Evolutionary conservation across 2,113 vertebrate genomes (phyloP), one percentile per base, ranked within the genome.

Genomic region (Actinemys pallida): DNA sequence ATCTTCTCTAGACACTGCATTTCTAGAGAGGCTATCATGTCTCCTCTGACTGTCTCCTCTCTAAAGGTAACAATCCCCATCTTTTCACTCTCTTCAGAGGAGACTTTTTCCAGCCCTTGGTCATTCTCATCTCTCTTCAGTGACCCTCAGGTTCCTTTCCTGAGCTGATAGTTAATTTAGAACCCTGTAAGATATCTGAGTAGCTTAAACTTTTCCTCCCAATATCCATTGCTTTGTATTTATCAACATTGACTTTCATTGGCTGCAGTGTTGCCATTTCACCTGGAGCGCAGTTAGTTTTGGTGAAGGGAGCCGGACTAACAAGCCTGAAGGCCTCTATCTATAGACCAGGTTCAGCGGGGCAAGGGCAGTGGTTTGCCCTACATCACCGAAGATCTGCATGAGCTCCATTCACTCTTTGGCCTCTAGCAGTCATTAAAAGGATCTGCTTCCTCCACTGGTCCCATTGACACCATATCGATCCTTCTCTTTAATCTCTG

Each of bases 401-500:
- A 59, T 45, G 72, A 79, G 85, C 52, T 93, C 57, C 82, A 45
- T 92, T 92, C 1, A 0, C n/a, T 87, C 65, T 90, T 42, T 76
- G 84, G 39, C 90, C 42, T 94, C 95, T 1, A 19, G 62, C 57
- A 87, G 8, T 90, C 94, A 39, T 22, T 10, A 9, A 8, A 5
- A 10, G 65, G 65, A 5, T 72, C n/a, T 39, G 19, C n/a, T 72
- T 72, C 65, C 17, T 72, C 65, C n/a, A n/a, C 65, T 39, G 65
- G 17, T 87, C 76, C 92, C 6, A 10, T 4, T 81, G 90, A 57
- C 24, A 94, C 65, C 5, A 10, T 88, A 22, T 87, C 75, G 90
- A 39, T 75, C 79, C 87, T 81, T 75, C 54, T 93, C 95, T 93
- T 83, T 95, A 79, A 93, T 90, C 39, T 89, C 82, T 24, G 65